Percentiles rank a stretch among this genome's conserved stretches.
phyloP scores from a whole-genome alignment of 2,113 vertebrate genomes.

The Barbus barbus region DNA sequence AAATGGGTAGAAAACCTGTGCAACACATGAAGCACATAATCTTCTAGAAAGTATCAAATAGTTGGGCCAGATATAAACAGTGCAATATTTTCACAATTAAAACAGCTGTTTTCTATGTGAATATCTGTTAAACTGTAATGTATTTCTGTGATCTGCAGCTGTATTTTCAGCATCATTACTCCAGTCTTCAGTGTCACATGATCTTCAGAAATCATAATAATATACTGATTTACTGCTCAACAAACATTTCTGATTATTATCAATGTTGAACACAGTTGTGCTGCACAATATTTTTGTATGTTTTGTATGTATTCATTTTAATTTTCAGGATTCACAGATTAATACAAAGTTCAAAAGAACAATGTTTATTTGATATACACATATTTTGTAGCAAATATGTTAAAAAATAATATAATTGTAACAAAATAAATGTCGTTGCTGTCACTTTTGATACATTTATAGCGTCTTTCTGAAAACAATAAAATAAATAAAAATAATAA shows the following conservation, averaged over 20 bases:
- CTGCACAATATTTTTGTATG: background rate
- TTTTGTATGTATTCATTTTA: background rate
- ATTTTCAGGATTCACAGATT: background rate
- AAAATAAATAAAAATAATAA: background rate
- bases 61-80: no score
- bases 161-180: background rate
- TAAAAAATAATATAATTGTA: no score
- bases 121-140: background rate
- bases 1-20: slow-evolving; percentile 63
- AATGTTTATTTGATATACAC: background rate
- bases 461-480: no score
- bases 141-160: background rate
- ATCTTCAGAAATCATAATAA: background rate
- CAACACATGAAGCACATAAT: slow-evolving; percentile 71
- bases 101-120: background rate
- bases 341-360: background rate
- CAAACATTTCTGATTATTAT: background rate
- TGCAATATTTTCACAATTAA: background rate
- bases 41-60: background rate
- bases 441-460: background rate
- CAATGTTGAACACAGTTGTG: background rate
- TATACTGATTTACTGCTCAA: background rate
- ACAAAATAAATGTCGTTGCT: background rate
- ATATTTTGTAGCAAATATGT: background rate
- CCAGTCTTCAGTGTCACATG: background rate